phyloP scores from a whole-genome alignment of 64 coral and sea anemone species.

The Stichodactyla helianthus region DNA sequence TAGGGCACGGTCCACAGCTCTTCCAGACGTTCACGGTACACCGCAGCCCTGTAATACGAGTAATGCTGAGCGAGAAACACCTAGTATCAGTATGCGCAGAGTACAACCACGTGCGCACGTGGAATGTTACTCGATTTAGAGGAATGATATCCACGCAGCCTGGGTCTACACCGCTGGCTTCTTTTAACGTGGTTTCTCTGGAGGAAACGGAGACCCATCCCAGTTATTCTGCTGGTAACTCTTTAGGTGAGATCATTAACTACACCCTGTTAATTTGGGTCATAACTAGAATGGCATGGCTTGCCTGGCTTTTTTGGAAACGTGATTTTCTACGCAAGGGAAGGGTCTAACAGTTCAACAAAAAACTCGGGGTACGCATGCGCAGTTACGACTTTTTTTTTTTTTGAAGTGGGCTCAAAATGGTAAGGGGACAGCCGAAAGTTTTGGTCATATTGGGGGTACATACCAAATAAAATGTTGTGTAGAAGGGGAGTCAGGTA shows the following conservation, averaged over 20 bases:
- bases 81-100: slow-evolving; percentile 92
- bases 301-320: too few species aligned
- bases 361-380: too few species aligned
- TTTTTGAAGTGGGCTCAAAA: too few species aligned
- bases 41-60: slow-evolving; percentile 83
- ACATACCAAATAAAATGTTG: too few species aligned
- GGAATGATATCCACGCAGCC: slow-evolving; percentile 99
- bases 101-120: slow-evolving; percentile 96
- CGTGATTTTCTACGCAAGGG: too few species aligned
- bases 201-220: slow-evolving; percentile 86
- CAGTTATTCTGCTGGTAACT: slow-evolving; percentile 75
- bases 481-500: too few species aligned
- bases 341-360: too few species aligned
- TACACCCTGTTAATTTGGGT: too few species aligned
- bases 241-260: slow-evolving; percentile 39
- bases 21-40: slow-evolving; percentile 99
- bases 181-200: slow-evolving; percentile 98
- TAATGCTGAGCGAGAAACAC: slow-evolving; percentile 98
- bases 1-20: slow-evolving; percentile 90
- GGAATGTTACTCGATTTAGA: slow-evolving; percentile 97
- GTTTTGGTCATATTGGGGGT: too few species aligned
- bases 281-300: too few species aligned
- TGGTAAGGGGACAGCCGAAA: too few species aligned
- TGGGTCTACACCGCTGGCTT: slow-evolving; percentile 92
- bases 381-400: too few species aligned